A percentile compares a stretch with the other conserved stretches of the same genome.
Conservation (phyloP, 2,888 invertebrate species). For the Sisyra terminalis region DNA sequence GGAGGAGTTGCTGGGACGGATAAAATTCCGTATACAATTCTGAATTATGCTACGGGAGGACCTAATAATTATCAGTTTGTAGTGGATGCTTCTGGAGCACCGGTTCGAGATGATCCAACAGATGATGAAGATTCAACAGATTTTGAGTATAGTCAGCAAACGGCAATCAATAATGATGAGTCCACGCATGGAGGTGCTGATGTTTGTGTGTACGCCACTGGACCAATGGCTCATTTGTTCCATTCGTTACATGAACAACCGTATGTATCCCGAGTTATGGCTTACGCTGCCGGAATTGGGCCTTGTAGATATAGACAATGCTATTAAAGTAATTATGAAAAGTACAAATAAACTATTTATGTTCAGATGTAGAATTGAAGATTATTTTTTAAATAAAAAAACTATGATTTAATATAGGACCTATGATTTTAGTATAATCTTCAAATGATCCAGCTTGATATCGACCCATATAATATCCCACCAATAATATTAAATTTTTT, state of each 20-base stretch:
- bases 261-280: constrained; percentile 72
- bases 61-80: constrained; percentile 44
- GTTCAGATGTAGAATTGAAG: no score
- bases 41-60: constrained; percentile 64
- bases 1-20: constrained; percentile 24
- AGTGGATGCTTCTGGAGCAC: constrained; percentile 18
- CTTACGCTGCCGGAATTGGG: constrained; percentile 62
- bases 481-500: no score
- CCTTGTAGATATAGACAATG: no score
- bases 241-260: constrained; percentile 82
- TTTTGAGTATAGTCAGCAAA: constrained; percentile 55
- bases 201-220: constrained; percentile 69
- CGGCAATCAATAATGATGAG: constrained; percentile 51
- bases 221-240: constrained; percentile 78
- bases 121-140: constrained; percentile 38
- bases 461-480: no score
- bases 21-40: constrained; percentile 52
- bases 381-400: no score
- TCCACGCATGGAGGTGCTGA: constrained; percentile 75
- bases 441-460: no score
- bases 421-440: no score
- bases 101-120: constrained; percentile 42
- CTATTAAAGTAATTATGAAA: no score
- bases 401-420: no score
- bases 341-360: no score